Evolutionary conservation across 1,140 invertebrate genomes (phyloP).

Genomic region (Drosophila fuyamai): DNA sequence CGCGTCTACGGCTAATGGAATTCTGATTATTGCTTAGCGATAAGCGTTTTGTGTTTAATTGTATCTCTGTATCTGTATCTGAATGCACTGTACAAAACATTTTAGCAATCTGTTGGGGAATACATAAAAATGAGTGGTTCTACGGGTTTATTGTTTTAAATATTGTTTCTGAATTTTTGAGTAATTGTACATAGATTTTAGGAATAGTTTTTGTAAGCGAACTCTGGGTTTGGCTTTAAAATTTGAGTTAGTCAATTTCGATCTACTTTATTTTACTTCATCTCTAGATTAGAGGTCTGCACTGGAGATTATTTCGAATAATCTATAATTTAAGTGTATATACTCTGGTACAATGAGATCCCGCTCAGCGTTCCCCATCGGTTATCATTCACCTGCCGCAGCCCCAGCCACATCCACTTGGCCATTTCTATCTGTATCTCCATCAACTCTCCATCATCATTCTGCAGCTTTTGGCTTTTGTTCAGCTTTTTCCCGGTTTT

Average conservation of each 20-base stretch:
- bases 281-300: no score
- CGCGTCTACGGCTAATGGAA: slow-evolving; percentile 84
- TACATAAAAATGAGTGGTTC: no score
- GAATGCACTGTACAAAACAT: slow-evolving; percentile 42
- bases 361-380: neutral
- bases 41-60: slow-evolving; percentile 85
- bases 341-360: slow-evolving; percentile 5
- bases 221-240: no score
- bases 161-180: no score
- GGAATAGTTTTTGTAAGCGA: no score
- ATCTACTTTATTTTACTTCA: no score
- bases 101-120: no score
- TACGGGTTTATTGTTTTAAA: no score
- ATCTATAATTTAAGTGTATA: neutral
- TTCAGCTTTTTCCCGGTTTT: slow-evolving; percentile 57
- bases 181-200: no score
- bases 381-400: slow-evolving; percentile 49
- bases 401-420: slow-evolving; percentile 17
- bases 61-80: slow-evolving; percentile 83
- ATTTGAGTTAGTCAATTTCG: no score
- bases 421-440: slow-evolving; percentile 27
- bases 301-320: no score
- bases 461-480: slow-evolving; percentile 54
- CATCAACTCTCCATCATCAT: slow-evolving; percentile 35
- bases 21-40: slow-evolving; percentile 85